Percentiles rank a stretch among this genome's conserved stretches.
phyloP scores from a whole-genome alignment of 2,113 vertebrate genomes.

The Saimiri boliviensis region DNA sequence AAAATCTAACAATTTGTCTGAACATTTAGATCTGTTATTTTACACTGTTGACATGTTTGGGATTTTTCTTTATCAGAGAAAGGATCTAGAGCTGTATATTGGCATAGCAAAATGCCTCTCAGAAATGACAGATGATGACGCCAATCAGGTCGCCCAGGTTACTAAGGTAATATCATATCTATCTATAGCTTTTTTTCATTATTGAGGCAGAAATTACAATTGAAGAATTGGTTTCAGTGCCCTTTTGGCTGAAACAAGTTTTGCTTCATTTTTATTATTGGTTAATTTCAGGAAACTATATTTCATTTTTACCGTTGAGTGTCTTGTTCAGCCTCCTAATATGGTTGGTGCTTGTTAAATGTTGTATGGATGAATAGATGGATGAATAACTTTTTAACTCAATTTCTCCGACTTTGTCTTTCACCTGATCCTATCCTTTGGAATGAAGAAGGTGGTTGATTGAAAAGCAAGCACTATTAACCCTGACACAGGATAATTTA shows the following conservation, averaged over 20 bases:
- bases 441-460: neutral
- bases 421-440: neutral
- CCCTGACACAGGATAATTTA: neutral
- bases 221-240: neutral
- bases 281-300: neutral
- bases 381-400: neutral
- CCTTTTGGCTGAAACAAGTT: neutral
- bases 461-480: neutral
- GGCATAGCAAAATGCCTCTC: constrained; percentile 91
- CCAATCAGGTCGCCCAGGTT: constrained; percentile 84
- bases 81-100: constrained; percentile 88
- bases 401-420: neutral
- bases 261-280: neutral
- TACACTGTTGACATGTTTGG: neutral
- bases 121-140: constrained; percentile 91
- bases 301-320: neutral
- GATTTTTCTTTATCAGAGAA: constrained; percentile 83
- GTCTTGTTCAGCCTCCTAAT: neutral
- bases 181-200: neutral
- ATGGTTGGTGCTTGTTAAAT: neutral
- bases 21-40: neutral
- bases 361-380: neutral
- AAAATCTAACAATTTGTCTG: neutral
- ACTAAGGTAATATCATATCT: constrained; percentile 87
- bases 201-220: neutral